Evolutionary conservation across 2,113 vertebrate species (phyloP), one percentile per base, ranked within the genome.

Genomic region (Catagonus wagneri): DNA sequence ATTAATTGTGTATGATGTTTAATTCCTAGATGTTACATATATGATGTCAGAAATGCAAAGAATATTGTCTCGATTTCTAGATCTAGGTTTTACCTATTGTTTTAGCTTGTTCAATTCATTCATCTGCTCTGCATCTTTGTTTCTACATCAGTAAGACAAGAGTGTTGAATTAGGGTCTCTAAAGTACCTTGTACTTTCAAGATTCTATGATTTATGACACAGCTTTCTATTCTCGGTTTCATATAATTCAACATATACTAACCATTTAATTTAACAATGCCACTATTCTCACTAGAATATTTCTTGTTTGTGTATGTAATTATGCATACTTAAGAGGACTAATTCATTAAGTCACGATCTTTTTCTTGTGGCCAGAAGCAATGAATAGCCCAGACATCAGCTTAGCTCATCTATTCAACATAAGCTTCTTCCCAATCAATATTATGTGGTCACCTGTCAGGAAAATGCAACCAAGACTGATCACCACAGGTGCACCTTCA

Each of bases 391-490:
- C 11, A 84, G 60, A 80, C 50, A 84, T 60, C 66, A 92, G 58
- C 34, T 93, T 93, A 71, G 85, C 54, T 29, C n/a, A 63, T 93
- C 36, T n/a, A 83, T 89, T 94, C n/a, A 56, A 61, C 86, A 92
- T 75, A 89, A 87, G 60, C 58, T 63, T 69, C 68, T 93, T 96
- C 22, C 22, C 34, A 69, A 80, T 96, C 94, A 89, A 96, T 95
- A 97, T 54, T 50, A 63, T 90, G 90, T 97, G 97, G 94, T 95
- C 75, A 96, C 27, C 29, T 95, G 83, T 95, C 89, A 93, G 74
- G 39, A 93, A 89, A 97, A 96, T 87, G 52, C 50, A 97, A 52
- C 74, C 79, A 95, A 95, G 87, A 97, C 32, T 87, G 89, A 97
- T 97, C 63, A 93, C 78, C 79, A 94, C 27, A 74, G 56, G 22